phyloP scores from a whole-genome alignment of 2,113 vertebrate genomes.

The Theristicus caerulescens region DNA sequence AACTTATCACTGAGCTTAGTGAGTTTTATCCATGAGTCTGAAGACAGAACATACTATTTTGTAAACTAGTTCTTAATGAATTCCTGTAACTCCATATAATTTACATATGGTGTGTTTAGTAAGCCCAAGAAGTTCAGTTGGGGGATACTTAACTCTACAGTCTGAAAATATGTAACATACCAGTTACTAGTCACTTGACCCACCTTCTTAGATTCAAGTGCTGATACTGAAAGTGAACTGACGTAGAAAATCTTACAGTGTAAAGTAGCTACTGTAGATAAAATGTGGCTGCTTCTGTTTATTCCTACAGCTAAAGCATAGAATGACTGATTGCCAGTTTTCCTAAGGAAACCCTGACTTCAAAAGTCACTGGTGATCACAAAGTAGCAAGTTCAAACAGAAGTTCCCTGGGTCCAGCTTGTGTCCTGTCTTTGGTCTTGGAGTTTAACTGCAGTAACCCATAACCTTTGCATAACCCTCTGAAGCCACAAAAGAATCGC shows the following conservation, averaged over 20 bases:
- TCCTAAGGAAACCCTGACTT: neutral
- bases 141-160: neutral
- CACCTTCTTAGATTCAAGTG: neutral
- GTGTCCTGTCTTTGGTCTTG: neutral
- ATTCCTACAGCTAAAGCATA: neutral
- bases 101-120: neutral
- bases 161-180: neutral
- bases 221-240: neutral
- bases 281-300: conserved; percentile 17
- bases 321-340: neutral
- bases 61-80: neutral
- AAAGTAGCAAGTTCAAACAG: neutral
- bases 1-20: conserved; percentile 87
- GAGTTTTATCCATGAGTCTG: conserved; percentile 65
- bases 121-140: neutral
- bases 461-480: neutral
- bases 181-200: neutral
- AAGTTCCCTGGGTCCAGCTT: neutral
- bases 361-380: neutral
- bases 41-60: neutral
- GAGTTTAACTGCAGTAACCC: neutral
- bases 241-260: neutral
- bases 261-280: neutral
- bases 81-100: neutral
- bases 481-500: neutral